A percentile compares a stretch with the other conserved stretches of the same genome.
These are phyloP conservation scores for Esox niger DNA, from an alignment of 2,113 vertebrate genomes.

Conservation along the genomic window DNA sequence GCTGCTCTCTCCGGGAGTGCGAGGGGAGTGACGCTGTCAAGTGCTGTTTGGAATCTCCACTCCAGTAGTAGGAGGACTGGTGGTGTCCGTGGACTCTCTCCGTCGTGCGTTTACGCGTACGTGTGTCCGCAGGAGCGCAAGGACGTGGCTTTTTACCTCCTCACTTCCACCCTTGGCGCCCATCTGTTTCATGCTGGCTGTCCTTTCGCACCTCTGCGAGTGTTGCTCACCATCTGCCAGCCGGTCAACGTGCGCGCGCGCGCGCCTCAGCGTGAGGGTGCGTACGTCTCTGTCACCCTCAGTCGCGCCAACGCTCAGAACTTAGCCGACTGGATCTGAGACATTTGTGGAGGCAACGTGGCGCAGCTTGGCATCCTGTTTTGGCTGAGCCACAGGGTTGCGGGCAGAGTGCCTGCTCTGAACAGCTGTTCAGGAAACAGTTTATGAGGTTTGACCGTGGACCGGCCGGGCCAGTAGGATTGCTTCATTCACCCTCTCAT, in stretches of 20 bases:
- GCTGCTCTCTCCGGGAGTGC: neutral
- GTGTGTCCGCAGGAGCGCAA: slow-evolving; percentile 20
- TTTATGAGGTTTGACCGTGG: neutral
- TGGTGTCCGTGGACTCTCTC: slow-evolving; percentile 24
- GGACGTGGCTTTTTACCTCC: slow-evolving; percentile 34
- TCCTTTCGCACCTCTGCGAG: slow-evolving; percentile 62
- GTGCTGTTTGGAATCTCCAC: slow-evolving; percentile 54
- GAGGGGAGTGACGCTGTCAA: slow-evolving; percentile 50
- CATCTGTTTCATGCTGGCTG: slow-evolving; percentile 65
- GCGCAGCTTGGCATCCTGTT: slow-evolving; percentile 10
- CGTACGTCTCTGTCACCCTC: slow-evolving; percentile 1
- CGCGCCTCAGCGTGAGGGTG: slow-evolving; percentile 15
- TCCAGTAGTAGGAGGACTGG: slow-evolving; percentile 49
- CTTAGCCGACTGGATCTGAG: slow-evolving; percentile 1
- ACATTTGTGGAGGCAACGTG: neutral
- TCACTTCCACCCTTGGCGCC: slow-evolving; percentile 52
- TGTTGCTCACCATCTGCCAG: slow-evolving; percentile 64
- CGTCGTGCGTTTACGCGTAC: slow-evolving; percentile 18
- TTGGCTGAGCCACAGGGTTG: slow-evolving; percentile 4
- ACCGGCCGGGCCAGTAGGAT: neutral
- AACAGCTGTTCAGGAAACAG: slow-evolving; percentile 2
- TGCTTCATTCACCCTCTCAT: neutral
- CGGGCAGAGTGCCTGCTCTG: neutral
- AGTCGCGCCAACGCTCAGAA: slow-evolving; percentile 9
- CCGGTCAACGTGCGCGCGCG: slow-evolving; percentile 30